Evolutionary conservation across 1,140 invertebrate genomes (phyloP).

Genomic region (Drosophila grimshawi): DNA sequence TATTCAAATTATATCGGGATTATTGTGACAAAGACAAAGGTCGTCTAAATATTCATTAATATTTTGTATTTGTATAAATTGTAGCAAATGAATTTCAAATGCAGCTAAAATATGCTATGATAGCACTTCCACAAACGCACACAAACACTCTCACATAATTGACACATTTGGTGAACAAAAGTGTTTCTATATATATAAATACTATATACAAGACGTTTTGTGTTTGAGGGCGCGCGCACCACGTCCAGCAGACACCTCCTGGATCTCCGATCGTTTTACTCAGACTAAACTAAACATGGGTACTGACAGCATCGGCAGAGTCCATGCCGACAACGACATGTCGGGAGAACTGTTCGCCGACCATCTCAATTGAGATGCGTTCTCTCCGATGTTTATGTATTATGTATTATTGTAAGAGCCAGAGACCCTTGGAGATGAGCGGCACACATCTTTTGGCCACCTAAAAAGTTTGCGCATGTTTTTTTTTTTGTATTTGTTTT

Average conservation of each 20-base stretch:
- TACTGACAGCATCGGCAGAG: constrained; percentile 38
- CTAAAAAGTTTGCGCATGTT: constrained; percentile 33
- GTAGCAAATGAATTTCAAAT: constrained; percentile 20
- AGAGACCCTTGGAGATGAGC: constrained; percentile 18
- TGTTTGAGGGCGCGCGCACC: constrained; percentile 56
- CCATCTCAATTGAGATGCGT: constrained; percentile 10
- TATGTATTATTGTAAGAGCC: constrained; percentile 14
- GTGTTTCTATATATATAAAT: constrained; percentile 76
- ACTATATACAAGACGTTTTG: constrained; percentile 67
- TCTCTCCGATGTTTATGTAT: constrained; percentile 7
- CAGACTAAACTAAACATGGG: constrained; percentile 67
- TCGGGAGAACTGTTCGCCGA: constrained; percentile 18
- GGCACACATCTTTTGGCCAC: background rate
- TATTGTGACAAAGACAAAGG: constrained; percentile 44
- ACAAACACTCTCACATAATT: constrained; percentile 51
- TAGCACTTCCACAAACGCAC: constrained; percentile 34
- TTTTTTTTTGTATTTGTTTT: background rate
- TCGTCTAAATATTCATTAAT: constrained; percentile 35
- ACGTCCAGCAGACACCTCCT: constrained; percentile 84
- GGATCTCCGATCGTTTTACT: constrained; percentile 84
- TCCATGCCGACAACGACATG: constrained; percentile 49
- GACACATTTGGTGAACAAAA: constrained; percentile 31
- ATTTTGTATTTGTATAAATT: constrained; percentile 17
- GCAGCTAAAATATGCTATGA: constrained; percentile 31
- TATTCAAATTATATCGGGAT: constrained; percentile 14